Evolutionary conservation across 2,797 vertebrate genomes (phyloP).

Genomic region (Sebastes reedi): DNA sequence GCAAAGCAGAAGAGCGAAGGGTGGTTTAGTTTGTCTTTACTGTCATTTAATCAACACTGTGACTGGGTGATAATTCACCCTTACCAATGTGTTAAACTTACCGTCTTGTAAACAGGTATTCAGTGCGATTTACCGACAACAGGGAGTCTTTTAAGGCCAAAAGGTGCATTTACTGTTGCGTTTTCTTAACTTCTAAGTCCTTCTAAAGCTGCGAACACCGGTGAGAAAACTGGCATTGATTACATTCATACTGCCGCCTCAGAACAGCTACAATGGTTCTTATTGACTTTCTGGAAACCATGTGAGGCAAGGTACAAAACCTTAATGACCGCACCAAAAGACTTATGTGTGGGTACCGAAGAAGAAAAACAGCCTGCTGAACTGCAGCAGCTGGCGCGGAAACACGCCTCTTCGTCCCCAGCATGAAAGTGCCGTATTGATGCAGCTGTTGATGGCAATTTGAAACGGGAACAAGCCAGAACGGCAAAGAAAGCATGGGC

Average conservation of each 20-base stretch:
- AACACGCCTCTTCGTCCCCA: slow-evolving; percentile 24
- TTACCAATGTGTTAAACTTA: not conserved
- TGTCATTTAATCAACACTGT: slow-evolving; percentile 40
- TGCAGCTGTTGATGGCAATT: slow-evolving; percentile 42
- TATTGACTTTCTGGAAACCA: slow-evolving; percentile 64
- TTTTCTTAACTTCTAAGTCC: slow-evolving; percentile 30
- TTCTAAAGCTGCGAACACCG: slow-evolving; percentile 36
- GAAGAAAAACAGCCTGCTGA: slow-evolving; percentile 50
- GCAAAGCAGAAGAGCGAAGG: slow-evolving; percentile 12
- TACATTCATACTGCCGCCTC: slow-evolving; percentile 36
- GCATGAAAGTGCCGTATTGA: slow-evolving; percentile 50
- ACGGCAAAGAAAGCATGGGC: slow-evolving; percentile 2
- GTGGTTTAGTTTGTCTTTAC: slow-evolving; percentile 32
- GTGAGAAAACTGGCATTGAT: slow-evolving; percentile 64
- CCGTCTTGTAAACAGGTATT: slow-evolving; percentile 29
- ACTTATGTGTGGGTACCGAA: slow-evolving; percentile 33
- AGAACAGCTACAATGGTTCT: slow-evolving; percentile 45
- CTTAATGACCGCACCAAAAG: slow-evolving; percentile 53
- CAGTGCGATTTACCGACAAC: not conserved
- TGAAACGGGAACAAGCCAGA: slow-evolving; percentile 27
- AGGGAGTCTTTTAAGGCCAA: not conserved
- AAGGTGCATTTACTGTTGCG: slow-evolving; percentile 10
- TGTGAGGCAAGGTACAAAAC: slow-evolving; percentile 59
- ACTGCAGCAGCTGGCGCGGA: slow-evolving; percentile 7
- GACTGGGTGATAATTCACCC: slow-evolving; percentile 6